Base-by-base conservation (phyloP, 2,888 invertebrate genomes). In the Synergus gifuensis region DNA sequence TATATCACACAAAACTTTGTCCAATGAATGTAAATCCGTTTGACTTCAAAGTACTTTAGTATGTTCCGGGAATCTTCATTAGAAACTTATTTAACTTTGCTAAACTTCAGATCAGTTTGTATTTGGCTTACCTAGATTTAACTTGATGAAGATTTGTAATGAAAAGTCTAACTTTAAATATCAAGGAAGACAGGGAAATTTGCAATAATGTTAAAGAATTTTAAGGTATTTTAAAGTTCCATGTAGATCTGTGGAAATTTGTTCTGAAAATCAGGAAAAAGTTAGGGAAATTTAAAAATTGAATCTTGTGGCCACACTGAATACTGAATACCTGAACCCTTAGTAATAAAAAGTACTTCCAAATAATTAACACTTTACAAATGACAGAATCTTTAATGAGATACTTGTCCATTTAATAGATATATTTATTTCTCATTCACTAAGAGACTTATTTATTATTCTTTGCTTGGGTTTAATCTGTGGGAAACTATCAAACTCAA, bases 1-100 rank as follows among this genome's bases (percentile, higher is more conserved):
- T 14, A 12, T 46, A 46, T 14, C 46, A 14, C 46, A 46, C 4
- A 46, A 46, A 46, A 46, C 46, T 46, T 46, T 46, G 11, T 46
- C 14, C 14, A 11, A 46, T 4, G 11, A 3, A 62, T 22, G 18
- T 9, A 62, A 62, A 22, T 62, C 11, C 11, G 28, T 14, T n/a
- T 62, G 28, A 62, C 18, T 62, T 62, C 22, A 18, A 22, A 28
- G 62, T 12, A 62, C 14, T 62, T 62, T 62, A 22, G 22, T 28
- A 62, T 22, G 62, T 18, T 62, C 62, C 14, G 11, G 4, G 28
- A 62, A 62, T 62, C 62, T 62, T 62, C 62, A 62, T 62, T 62
- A 22, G 62, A 62, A 62, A 62, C 22, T 62, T 62, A 62, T 62
- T 62, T 62, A 62, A 22, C 28, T 28, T 28, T 28, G 28, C 28